These are phyloP conservation scores for Ploceus nigricollis DNA, from an alignment of 2,113 vertebrate genomes.

Conservation along the genomic window DNA sequence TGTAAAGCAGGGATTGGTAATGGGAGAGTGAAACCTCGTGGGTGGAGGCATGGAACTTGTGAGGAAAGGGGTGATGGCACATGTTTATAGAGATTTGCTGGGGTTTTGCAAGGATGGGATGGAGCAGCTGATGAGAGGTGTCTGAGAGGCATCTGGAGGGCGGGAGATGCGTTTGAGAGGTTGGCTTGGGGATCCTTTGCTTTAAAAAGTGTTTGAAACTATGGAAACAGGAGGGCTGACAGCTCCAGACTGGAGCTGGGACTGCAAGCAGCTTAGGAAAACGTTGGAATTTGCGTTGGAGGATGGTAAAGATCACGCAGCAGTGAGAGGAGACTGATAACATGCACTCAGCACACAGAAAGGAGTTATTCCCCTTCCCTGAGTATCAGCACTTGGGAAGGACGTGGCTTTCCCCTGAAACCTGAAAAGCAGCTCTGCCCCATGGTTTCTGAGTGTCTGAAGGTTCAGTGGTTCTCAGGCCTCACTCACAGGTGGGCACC, in stretches of 20 bases:
- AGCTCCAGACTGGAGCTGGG: background rate
- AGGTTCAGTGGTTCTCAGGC: background rate
- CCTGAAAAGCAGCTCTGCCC: background rate
- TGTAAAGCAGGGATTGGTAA: background rate
- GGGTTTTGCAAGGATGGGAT: background rate
- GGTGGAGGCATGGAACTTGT: background rate
- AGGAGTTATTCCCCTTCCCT: background rate
- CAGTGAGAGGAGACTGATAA: background rate
- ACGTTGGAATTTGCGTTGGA: background rate
- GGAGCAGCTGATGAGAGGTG: background rate
- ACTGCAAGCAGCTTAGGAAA: background rate
- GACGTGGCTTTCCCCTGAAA: background rate
- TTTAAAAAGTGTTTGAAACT: background rate
- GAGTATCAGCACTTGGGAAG: background rate
- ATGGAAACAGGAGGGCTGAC: background rate
- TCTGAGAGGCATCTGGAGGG: slow-evolving; percentile 1
- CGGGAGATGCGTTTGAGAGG: background rate
- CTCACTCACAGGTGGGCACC: background rate
- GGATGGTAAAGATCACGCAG: background rate
- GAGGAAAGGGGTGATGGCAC: background rate
- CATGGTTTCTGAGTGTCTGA: rapidly evolving
- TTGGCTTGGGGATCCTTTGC: background rate
- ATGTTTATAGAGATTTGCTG: background rate
- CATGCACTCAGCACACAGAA: background rate
- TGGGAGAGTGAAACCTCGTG: background rate